Evolutionary conservation across 2,888 invertebrate genomes (phyloP).

Genomic region (Leucania comma): DNA sequence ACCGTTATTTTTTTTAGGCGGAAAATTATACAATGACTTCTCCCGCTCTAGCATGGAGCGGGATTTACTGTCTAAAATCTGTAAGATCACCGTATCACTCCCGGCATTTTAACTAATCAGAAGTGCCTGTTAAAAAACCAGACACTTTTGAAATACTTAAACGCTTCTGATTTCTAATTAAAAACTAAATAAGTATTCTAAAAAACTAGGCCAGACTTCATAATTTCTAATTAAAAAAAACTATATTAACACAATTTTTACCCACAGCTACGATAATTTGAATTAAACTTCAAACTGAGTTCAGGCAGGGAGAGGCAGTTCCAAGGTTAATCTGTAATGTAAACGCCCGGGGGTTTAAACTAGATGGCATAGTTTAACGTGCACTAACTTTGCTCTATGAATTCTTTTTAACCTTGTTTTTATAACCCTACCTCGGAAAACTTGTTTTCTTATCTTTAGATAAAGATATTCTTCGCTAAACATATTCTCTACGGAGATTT

Average conservation of each 20-base stretch:
- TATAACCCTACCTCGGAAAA: slow-evolving; percentile 27
- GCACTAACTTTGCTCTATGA: slow-evolving; percentile 58
- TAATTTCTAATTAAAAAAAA: neutral
- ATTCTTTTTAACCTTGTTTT: slow-evolving; percentile 51
- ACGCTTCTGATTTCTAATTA: too few species aligned
- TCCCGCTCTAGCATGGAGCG: too few species aligned
- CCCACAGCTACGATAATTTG: slow-evolving; percentile 25
- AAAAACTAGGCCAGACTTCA: neutral
- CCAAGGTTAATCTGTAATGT: slow-evolving; percentile 57
- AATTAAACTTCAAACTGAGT: slow-evolving; percentile 45
- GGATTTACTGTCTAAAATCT: too few species aligned
- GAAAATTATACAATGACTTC: too few species aligned
- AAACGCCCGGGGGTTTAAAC: slow-evolving; percentile 65
- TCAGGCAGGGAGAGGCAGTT: neutral
- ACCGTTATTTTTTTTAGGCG: too few species aligned
- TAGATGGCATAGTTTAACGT: slow-evolving; percentile 70
- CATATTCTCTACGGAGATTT: slow-evolving; percentile 10
- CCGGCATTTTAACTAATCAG: too few species aligned
- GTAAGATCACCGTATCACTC: too few species aligned
- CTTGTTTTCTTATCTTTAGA: slow-evolving; percentile 26
- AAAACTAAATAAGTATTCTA: neutral
- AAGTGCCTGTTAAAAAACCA: too few species aligned
- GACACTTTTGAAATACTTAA: too few species aligned
- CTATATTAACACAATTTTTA: slow-evolving; percentile 16
- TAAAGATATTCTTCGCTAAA: slow-evolving; percentile 29